Evolutionary conservation across 1,140 invertebrate genomes (phyloP), one percentile per base, ranked within the genome.

Genomic region (Zophobas atratus): DNA sequence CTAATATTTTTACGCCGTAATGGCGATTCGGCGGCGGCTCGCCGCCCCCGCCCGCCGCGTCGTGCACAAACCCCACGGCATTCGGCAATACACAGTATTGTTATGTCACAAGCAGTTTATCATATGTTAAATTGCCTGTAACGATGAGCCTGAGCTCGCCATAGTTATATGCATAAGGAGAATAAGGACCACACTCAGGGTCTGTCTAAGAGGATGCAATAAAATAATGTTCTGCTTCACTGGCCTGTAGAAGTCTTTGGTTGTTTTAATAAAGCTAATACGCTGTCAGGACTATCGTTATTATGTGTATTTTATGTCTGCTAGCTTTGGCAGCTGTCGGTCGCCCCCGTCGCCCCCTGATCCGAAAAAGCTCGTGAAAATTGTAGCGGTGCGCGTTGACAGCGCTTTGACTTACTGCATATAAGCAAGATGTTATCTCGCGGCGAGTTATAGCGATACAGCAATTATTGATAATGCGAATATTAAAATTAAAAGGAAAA

Each of bases 241-340:
- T 74, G 77, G 71, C 43, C 57, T 60, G 70, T 72, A 74, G 70
- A 78, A 78, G 77, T 63, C 77, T 78, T 74, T 39, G 77, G 38
- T 74, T 78, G 77, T 78, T 78, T 78, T 78, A 74, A 78, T 78
- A 78, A 78, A 78, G 75, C 75, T 76, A 76, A 76, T 76, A 76
- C 51, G 57, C 43, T 76, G 75, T 76, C 75, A 53, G 75, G 57
- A 70, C 41, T 63, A 49, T 51, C 51, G 34, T 76, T 76, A 76
- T 70, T 70, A 38, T 48, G 60, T 76, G 43, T 33, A 76, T 67
- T 67, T 76, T 75, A 60, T 60, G 46, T 75, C 38, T 36, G 60
- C 38, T 2, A 41, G 39, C 60, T 41, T 67, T 36, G 60, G 60
- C 60, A 67, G 60, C 60, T 67, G 60, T 6, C 20, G 20, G 20